phyloP scores from a whole-genome alignment of 1,140 invertebrate species.

The Atta colombica region DNA sequence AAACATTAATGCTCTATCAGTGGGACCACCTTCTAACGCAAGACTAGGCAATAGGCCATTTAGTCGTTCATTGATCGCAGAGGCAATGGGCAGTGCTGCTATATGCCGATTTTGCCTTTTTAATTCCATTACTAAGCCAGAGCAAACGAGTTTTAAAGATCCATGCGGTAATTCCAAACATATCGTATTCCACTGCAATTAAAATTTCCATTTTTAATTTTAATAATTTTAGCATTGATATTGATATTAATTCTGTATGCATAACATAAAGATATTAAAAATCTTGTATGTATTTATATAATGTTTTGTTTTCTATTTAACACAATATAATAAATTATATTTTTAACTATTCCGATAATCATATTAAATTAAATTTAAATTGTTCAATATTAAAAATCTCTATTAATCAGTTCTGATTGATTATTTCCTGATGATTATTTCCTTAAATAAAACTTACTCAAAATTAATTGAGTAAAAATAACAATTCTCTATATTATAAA shows the following conservation, averaged over 20 bases:
- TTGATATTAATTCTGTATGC: neutral
- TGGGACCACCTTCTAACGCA: constrained; percentile 84
- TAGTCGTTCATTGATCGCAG: constrained; percentile 94
- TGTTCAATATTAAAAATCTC: neutral
- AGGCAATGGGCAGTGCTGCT: constrained; percentile 94
- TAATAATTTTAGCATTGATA: neutral
- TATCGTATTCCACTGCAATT: constrained; percentile 95
- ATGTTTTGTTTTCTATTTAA: neutral
- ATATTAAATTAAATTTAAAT: neutral
- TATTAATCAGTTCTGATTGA: neutral
- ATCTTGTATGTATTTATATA: neutral
- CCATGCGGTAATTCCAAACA: constrained; percentile 93
- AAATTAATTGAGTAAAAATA: neutral
- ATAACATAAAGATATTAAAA: neutral
- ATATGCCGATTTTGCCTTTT: constrained; percentile 93
- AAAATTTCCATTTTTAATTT: constrained; percentile 31
- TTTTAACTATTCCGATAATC: neutral
- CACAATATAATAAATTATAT: neutral
- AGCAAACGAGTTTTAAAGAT: constrained; percentile 92
- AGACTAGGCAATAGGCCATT: constrained; percentile 90
- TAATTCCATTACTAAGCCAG: constrained; percentile 92
- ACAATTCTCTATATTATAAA: neutral
- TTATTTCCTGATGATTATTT: too few species aligned
- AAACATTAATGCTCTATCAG: constrained; percentile 93
- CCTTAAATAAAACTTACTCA: neutral